phyloP scores from a whole-genome alignment of 2,113 vertebrate genomes.

The Poecile atricapillus region DNA sequence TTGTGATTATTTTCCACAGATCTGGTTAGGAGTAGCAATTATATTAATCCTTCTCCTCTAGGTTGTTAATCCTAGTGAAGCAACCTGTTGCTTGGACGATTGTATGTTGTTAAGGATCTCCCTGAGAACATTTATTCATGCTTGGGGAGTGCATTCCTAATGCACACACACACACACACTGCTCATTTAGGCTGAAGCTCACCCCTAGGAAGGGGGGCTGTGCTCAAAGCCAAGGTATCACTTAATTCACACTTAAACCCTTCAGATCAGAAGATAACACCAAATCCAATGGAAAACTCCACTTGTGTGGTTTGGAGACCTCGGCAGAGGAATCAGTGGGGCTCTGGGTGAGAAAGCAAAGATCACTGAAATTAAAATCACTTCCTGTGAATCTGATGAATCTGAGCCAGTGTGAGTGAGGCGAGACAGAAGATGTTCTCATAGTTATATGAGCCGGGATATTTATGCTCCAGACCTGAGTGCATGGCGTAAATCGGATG shows the following conservation, averaged over 20 bases:
- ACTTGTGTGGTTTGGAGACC: background rate
- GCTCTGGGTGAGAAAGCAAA: background rate
- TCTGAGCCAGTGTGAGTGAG: background rate
- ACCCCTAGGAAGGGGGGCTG: background rate
- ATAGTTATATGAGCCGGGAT: background rate
- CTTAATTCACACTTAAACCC: constrained; percentile 26
- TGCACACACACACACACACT: fast-evolving
- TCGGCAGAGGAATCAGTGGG: background rate
- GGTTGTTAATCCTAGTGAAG: constrained; percentile 41
- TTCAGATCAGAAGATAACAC: constrained; percentile 19
- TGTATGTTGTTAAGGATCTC: constrained; percentile 20
- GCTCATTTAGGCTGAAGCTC: constrained; percentile 4
- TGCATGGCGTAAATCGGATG: constrained; percentile 22
- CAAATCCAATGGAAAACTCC: constrained; percentile 10
- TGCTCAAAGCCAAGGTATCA: background rate
- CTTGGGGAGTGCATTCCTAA: constrained; percentile 1
- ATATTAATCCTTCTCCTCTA: constrained; percentile 49
- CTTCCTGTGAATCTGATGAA: background rate
- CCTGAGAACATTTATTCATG: constrained; percentile 27
- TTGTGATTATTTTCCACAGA: background rate
- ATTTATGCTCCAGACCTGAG: constrained; percentile 47
- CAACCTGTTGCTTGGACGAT: constrained; percentile 47
- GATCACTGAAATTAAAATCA: background rate
- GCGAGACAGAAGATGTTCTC: background rate
- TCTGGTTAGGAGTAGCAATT: constrained; percentile 32